Conservation (phyloP, 2,113 vertebrate species). For the Sitta europaea region DNA sequence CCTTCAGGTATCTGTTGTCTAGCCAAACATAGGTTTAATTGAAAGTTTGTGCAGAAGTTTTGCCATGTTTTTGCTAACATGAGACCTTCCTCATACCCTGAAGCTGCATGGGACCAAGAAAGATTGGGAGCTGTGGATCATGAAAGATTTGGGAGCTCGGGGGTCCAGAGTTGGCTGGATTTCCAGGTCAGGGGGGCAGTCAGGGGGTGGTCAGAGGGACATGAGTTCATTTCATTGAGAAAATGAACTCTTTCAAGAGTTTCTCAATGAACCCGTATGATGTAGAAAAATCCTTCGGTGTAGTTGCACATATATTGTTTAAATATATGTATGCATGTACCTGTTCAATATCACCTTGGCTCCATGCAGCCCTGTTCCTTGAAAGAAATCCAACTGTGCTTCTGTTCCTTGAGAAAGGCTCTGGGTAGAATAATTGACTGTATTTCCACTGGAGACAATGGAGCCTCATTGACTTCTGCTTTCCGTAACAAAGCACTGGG, state of each 20-base stretch:
- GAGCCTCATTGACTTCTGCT: not conserved
- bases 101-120: not conserved
- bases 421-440: not conserved
- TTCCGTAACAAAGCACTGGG: not conserved
- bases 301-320: not conserved
- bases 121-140: not conserved
- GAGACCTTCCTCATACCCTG: not conserved
- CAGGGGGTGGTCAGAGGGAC: not conserved
- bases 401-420: not conserved
- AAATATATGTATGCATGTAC: too few relatives aligned
- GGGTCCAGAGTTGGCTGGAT: not conserved
- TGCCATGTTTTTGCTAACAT: accelerated
- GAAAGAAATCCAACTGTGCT: not conserved
- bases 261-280: not conserved
- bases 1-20: not conserved
- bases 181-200: not conserved
- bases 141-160: not conserved
- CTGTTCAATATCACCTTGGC: not conserved
- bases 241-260: not conserved
- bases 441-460: not conserved
- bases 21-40: not conserved
- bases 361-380: not conserved
- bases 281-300: accelerated
- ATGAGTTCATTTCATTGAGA: too few relatives aligned
- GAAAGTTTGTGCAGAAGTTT: not conserved